Conservation (phyloP, 2,888 invertebrate genomes). For the Caenorhabditis sp. region DNA sequence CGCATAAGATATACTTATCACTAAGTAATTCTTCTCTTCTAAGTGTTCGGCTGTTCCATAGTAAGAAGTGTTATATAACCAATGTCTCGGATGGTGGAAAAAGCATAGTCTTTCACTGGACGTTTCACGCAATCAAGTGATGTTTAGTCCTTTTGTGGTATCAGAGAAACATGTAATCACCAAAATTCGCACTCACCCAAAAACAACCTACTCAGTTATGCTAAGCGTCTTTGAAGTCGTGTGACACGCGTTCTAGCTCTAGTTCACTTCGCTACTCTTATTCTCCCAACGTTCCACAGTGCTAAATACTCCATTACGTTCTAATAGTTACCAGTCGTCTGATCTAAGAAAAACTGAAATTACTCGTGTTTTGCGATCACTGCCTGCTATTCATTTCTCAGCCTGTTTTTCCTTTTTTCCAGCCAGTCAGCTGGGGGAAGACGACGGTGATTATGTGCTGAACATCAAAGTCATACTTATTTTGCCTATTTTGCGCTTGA, state of each 20-base stretch:
- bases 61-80: no score
- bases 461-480: constrained; percentile 36
- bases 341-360: neutral
- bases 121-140: neutral
- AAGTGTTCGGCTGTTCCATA: no score
- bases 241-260: constrained; percentile 1
- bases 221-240: constrained; percentile 9
- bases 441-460: constrained; percentile 61
- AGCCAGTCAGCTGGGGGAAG: constrained; percentile 5
- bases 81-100: no score
- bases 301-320: neutral
- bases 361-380: neutral
- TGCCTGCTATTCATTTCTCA: neutral
- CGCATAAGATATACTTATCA: no score
- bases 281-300: neutral
- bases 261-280: neutral
- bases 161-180: constrained; percentile 2
- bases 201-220: constrained; percentile 4
- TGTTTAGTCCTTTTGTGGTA: neutral
- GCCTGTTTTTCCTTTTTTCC: constrained; percentile 5
- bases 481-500: constrained; percentile 29
- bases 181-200: constrained; percentile 5
- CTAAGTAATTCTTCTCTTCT: no score
- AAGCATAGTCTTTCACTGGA: no score
- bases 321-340: neutral